These are phyloP conservation scores for Mesochorus sp. DNA, from an alignment of 2,888 invertebrate genomes.

Conservation along the genomic window DNA sequence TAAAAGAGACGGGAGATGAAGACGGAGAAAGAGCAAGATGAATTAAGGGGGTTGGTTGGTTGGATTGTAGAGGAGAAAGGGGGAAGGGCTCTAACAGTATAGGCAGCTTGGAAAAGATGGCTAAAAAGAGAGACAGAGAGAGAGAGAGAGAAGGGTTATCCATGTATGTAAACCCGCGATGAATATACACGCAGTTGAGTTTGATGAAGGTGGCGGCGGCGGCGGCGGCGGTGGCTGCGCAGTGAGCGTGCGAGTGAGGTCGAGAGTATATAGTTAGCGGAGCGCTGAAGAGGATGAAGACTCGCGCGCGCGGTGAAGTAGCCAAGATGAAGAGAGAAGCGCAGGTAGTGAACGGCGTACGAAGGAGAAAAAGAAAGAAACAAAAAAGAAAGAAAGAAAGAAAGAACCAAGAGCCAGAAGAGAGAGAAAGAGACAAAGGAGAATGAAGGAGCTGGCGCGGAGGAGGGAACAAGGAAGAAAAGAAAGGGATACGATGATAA, in stretches of 20 bases:
- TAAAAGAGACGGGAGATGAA: not conserved
- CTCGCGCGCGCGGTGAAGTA: slow-evolving; percentile 52
- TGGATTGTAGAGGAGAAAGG: slow-evolving; percentile 60
- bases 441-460: not conserved
- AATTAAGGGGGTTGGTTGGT: slow-evolving; percentile 56
- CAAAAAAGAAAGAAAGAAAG: slow-evolving; percentile 46
- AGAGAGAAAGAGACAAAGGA: slow-evolving; percentile 49
- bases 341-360: slow-evolving; percentile 71
- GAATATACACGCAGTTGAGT: slow-evolving; percentile 7
- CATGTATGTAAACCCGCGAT: not conserved
- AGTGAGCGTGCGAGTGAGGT: slow-evolving; percentile 57
- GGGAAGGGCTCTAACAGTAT: slow-evolving; percentile 63
- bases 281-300: slow-evolving; percentile 56
- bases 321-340: slow-evolving; percentile 50
- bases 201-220: slow-evolving; percentile 42
- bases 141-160: not conserved
- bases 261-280: slow-evolving; percentile 30
- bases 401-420: slow-evolving; percentile 61
- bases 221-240: slow-evolving; percentile 3
- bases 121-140: no score
- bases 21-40: slow-evolving; percentile 32
- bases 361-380: slow-evolving; percentile 76
- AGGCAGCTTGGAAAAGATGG: slow-evolving; percentile 17
- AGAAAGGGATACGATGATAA: slow-evolving; percentile 81
- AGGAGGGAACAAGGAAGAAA: slow-evolving; percentile 31